Base-by-base conservation (phyloP, 1,140 invertebrate genomes). In the Pantala flavescens region DNA sequence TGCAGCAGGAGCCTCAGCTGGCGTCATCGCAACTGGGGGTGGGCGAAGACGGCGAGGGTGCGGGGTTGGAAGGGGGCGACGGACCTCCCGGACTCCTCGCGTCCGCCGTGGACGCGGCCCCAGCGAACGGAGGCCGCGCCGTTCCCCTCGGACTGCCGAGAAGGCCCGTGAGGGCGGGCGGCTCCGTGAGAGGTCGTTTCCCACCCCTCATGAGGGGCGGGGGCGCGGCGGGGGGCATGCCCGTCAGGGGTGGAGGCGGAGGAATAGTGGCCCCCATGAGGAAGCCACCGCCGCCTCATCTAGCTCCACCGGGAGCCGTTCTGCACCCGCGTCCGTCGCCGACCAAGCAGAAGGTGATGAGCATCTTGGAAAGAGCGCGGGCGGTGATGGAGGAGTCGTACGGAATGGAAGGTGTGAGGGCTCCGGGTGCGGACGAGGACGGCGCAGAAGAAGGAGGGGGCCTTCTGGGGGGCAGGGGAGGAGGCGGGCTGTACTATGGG, bases 321-420 rank as follows among this genome's bases (percentile, higher is more conserved):
- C 73, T 77, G 3, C 42, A 36, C 24, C 72, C 75, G 10, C 63
- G 76, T 14, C 76, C 76, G 23, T 71, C 75, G 9, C 77, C 78
- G 19, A 85, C 87, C n/a, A 92, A 93, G 82, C 88, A 88, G 71
- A 93, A 93, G 82, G 91, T 93, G 0, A 87, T 93, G 82, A 92
- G 90, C 70, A 94, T 93, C 77, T 84, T 94, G 76, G 92, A 94
- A 82, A 86, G 91, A 74, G 92, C 92, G 0, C 84, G 91, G 74
- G 86, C 88, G 36, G 91, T 91, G 16, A 92, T 94, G 89, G 91
- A 93, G 80, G 88, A 90, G 78, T 88, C 86, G 74, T 90, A 91
- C 76, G 87, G 86, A 85, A 23, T 75, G 19, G 76, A 77, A 43
- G 77, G 49, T 3, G 49, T 63, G 49, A 63, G 49, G 49, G 49